These are phyloP conservation scores for Drosophila nigricruria DNA, from an alignment of 2,888 invertebrate species.

Conservation along the genomic window DNA sequence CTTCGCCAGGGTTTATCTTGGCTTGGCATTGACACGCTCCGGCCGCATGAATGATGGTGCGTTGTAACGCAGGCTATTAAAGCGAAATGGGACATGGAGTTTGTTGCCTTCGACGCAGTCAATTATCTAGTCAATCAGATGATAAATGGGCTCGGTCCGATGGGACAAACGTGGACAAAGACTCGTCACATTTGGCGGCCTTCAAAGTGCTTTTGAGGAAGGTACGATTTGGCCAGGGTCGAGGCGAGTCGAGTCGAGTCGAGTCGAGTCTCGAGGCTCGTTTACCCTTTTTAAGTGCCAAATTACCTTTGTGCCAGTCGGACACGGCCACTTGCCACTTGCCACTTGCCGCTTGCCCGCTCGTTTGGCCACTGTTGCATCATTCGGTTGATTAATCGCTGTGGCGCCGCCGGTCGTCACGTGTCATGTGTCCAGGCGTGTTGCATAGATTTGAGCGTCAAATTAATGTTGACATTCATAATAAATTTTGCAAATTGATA, in stretches of 20 bases:
- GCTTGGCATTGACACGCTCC: background rate
- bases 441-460: constrained; percentile 52
- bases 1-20: background rate
- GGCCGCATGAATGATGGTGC: constrained; percentile 22
- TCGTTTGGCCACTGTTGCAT: constrained; percentile 51
- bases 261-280: constrained; percentile 6
- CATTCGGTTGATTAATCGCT: constrained; percentile 70
- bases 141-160: constrained; percentile 65
- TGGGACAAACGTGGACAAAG: constrained; percentile 32
- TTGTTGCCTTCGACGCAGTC: constrained; percentile 38
- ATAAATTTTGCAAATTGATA: constrained; percentile 77
- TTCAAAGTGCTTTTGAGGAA: constrained; percentile 61
- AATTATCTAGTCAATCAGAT: constrained; percentile 78
- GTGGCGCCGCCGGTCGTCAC: constrained; percentile 36
- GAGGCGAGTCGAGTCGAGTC: background rate
- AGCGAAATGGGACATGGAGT: constrained; percentile 7
- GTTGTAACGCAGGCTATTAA: constrained; percentile 4
- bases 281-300: constrained; percentile 76
- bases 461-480: constrained; percentile 77
- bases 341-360: too few species aligned
- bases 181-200: constrained; percentile 66
- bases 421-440: constrained; percentile 51
- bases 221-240: constrained; percentile 29
- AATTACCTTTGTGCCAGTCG: constrained; percentile 65
- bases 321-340: too few species aligned